These are phyloP conservation scores for Henricia sp. DNA, from an alignment of 53 echinoderm and acorn worm species.

Conservation along the genomic window DNA sequence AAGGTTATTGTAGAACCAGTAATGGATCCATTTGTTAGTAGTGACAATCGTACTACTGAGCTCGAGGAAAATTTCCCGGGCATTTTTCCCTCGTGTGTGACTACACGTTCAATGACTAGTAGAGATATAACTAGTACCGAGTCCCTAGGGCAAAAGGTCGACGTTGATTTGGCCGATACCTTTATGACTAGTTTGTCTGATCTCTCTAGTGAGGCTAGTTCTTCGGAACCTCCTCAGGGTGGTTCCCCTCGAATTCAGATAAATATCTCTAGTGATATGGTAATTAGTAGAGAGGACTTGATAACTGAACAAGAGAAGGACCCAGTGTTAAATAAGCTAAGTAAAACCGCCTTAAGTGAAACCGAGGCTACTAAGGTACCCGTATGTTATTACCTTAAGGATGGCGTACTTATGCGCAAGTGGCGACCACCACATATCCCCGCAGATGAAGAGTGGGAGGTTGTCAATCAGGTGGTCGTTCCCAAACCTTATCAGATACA, in stretches of 20 bases:
- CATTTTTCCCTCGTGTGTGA: conserved; percentile 74
- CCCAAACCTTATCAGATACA: conserved; percentile 58
- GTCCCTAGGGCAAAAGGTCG: background rate
- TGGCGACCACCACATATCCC: conserved; percentile 70
- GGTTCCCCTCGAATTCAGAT: background rate
- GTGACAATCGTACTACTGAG: conserved; percentile 18
- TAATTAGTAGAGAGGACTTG: conserved; percentile 6
- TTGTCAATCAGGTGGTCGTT: conserved; percentile 72
- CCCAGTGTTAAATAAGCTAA: background rate
- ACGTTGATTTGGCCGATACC: conserved; percentile 14
- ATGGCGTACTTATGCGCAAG: conserved; percentile 79
- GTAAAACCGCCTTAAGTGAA: background rate
- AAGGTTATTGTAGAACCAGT: conserved; percentile 25
- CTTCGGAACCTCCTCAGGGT: background rate
- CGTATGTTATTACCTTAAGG: conserved; percentile 17
- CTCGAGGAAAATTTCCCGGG: conserved; percentile 47
- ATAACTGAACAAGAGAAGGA: conserved; percentile 28
- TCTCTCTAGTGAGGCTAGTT: background rate
- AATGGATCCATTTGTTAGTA: background rate
- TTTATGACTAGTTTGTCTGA: conserved; percentile 7
- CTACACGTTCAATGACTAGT: conserved; percentile 60
- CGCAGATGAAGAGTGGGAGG: conserved; percentile 69
- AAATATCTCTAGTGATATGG: background rate
- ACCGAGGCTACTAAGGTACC: background rate
- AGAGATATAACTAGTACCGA: too few relatives aligned